Percentiles rank a stretch among this genome's conserved stretches.
Conservation (phyloP, 2,888 invertebrate species). For the Rhaphigaster nebulosa region DNA sequence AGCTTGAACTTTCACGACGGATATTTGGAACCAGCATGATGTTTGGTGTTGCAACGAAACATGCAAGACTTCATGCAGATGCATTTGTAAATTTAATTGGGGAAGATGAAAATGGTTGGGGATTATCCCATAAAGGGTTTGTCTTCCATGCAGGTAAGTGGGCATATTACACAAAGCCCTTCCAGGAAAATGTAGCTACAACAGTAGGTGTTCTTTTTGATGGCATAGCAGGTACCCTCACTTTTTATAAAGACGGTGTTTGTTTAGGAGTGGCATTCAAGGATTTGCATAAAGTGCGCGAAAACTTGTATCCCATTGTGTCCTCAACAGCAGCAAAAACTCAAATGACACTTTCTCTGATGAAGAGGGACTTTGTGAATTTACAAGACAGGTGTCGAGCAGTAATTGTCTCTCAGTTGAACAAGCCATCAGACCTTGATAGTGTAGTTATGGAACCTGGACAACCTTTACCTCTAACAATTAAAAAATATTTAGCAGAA, state of each 20-base stretch:
- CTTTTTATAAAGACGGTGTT: conserved; percentile 79
- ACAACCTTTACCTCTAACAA: conserved; percentile 72
- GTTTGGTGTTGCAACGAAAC: conserved; percentile 78
- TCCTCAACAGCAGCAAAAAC: conserved; percentile 83
- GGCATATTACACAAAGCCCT: conserved; percentile 77
- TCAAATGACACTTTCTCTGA: conserved; percentile 76
- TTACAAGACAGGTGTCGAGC: conserved; percentile 79
- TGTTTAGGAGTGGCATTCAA: conserved; percentile 80
- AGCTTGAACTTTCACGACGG: conserved; percentile 74
- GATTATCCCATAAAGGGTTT: conserved; percentile 80
- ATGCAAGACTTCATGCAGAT: conserved; percentile 76
- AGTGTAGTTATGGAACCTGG: conserved; percentile 69
- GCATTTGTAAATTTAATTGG: conserved; percentile 80
- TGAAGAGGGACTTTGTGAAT: conserved; percentile 76
- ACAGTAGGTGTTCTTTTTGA: conserved; percentile 79
- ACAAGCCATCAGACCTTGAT: conserved; percentile 71
- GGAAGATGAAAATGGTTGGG: conserved; percentile 80
- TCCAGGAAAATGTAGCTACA: conserved; percentile 78
- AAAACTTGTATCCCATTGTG: conserved; percentile 78
- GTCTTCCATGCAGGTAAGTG: conserved; percentile 78
- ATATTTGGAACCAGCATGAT: conserved; percentile 83
- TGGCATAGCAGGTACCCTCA: conserved; percentile 77
- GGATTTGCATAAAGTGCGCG: conserved; percentile 75
- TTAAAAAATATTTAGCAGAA: conserved; percentile 74
- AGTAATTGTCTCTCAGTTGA: conserved; percentile 74